Percentiles rank a stretch among this genome's conserved stretches.
Evolutionary conservation across 1,140 invertebrate genomes (phyloP).

Genomic region (Trinorchestia longiramus): DNA sequence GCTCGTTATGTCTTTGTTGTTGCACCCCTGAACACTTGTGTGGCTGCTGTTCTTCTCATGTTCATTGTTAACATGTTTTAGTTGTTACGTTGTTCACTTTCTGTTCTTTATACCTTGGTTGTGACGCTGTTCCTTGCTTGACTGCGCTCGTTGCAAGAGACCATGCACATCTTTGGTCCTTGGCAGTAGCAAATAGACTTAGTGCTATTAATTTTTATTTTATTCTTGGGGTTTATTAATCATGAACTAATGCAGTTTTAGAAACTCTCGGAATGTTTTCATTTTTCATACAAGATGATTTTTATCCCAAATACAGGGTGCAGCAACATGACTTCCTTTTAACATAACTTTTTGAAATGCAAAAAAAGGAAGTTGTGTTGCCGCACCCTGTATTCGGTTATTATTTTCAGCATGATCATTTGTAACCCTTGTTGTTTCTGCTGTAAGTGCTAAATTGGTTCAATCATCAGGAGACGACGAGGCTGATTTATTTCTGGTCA

Average conservation of each 20-base stretch:
- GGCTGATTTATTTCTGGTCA: too few species aligned
- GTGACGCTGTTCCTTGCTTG: background rate
- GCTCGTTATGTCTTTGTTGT: background rate
- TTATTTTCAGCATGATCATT: background rate
- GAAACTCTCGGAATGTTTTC: background rate
- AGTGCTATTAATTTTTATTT: background rate
- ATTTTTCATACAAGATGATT: background rate
- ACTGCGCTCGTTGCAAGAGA: too few species aligned
- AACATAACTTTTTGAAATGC: too few species aligned
- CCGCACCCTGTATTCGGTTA: too few species aligned
- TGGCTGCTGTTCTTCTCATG: background rate
- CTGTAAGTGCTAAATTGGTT: too few species aligned
- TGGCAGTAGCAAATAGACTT: background rate
- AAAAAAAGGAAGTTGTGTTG: too few species aligned
- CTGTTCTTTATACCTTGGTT: background rate
- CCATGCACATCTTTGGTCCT: background rate
- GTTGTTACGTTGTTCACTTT: conserved; percentile 16
- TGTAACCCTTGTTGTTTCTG: background rate
- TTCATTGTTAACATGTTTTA: background rate
- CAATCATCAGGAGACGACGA: too few species aligned
- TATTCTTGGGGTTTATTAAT: background rate
- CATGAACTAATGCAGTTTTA: background rate
- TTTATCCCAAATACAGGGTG: too few species aligned
- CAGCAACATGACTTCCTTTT: too few species aligned
- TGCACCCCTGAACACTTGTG: background rate